These are phyloP conservation scores for Rattus rattus DNA, from an alignment of 2,113 vertebrate genomes.

Conservation along the genomic window DNA sequence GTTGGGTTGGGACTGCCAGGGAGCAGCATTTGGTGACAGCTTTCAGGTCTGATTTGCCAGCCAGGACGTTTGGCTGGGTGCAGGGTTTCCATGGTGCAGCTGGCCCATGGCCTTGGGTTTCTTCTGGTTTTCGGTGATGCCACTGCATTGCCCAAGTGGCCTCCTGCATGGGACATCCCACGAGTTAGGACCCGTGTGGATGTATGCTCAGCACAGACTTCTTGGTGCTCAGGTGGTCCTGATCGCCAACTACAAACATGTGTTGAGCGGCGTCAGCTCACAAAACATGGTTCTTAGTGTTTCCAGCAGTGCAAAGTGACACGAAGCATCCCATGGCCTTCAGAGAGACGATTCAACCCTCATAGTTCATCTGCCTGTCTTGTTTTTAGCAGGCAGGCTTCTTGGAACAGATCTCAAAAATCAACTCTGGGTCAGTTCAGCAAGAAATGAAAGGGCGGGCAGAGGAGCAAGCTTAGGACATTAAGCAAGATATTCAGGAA, in stretches of 20 bases:
- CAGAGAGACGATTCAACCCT: not conserved
- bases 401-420: not conserved
- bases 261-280: not conserved
- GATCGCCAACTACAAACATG: not conserved
- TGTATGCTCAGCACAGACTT: not conserved
- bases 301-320: not conserved
- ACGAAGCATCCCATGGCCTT: not conserved
- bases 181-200: not conserved
- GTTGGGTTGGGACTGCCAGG: conserved; percentile 31
- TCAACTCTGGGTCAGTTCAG: not conserved
- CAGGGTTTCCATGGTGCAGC: conserved; percentile 21
- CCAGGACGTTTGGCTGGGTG: not conserved
- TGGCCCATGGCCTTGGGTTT: conserved; percentile 54
- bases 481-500: not conserved
- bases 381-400: not conserved
- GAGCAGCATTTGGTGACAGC: conserved; percentile 71
- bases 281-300: not conserved
- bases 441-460: not conserved
- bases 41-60: conserved; percentile 62
- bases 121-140: conserved; percentile 15
- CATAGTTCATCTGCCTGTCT: not conserved
- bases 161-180: not conserved
- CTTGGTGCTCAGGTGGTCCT: not conserved
- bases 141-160: conserved; percentile 9
- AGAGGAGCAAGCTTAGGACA: not conserved